Evolutionary conservation across 1,140 invertebrate species (phyloP).

Genomic region (Hydropsyche tenuis): DNA sequence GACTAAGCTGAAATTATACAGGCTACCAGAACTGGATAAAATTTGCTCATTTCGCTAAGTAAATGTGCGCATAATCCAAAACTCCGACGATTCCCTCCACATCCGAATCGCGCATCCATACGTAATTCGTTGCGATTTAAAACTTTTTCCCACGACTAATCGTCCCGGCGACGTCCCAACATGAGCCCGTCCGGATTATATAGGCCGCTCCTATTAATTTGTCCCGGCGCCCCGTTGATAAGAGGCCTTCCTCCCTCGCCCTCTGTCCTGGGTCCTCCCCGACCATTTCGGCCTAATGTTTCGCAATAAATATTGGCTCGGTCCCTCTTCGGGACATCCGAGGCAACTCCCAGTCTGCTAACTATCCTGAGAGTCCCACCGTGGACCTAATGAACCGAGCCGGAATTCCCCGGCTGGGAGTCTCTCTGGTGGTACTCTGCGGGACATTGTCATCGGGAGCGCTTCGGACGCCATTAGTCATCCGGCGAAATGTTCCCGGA

Average conservation of each 20-base stretch:
- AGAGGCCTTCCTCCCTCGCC: background rate
- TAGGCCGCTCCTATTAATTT: slow-evolving; percentile 26
- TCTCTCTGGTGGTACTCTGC: too few species aligned
- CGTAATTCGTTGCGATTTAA: too few species aligned
- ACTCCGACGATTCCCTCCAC: too few species aligned
- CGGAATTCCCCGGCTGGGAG: too few species aligned
- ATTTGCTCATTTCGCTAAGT: too few species aligned
- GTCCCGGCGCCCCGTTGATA: slow-evolving; percentile 22
- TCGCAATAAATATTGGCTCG: slow-evolving; percentile 31
- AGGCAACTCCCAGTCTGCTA: too few species aligned
- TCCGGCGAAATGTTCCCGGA: background rate
- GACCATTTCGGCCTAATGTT: slow-evolving; percentile 24
- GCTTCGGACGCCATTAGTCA: slow-evolving; percentile 17
- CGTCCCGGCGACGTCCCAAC: too few species aligned
- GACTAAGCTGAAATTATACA: too few species aligned
- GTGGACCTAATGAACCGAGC: slow-evolving; percentile 17
- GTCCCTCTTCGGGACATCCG: background rate
- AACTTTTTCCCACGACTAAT: too few species aligned
- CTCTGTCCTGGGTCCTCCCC: background rate
- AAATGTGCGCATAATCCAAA: too few species aligned
- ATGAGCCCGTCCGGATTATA: background rate
- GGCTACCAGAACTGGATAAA: too few species aligned
- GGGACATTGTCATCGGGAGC: slow-evolving; percentile 5
- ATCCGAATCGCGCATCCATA: too few species aligned
- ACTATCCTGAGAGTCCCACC: background rate